These are phyloP conservation scores for Sigmodon hispidus DNA, from an alignment of 2,113 vertebrate genomes.

Conservation along the genomic window DNA sequence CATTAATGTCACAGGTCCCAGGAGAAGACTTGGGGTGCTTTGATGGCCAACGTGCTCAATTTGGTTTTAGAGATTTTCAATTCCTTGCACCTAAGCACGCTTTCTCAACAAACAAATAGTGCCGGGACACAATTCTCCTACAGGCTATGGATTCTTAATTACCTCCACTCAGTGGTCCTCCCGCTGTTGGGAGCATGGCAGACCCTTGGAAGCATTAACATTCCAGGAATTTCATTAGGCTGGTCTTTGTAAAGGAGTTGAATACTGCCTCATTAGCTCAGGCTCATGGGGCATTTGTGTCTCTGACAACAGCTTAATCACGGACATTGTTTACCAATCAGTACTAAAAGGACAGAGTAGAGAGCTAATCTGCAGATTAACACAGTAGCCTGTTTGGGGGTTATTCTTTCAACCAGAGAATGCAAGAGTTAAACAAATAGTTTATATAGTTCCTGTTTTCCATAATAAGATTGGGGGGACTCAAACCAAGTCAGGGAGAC, in stretches of 20 bases:
- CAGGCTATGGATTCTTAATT: slow-evolving; percentile 81
- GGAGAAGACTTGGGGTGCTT: slow-evolving; percentile 83
- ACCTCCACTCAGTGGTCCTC: slow-evolving; percentile 82
- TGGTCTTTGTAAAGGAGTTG: slow-evolving; percentile 87
- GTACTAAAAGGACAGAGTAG: slow-evolving; percentile 87
- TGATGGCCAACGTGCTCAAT: slow-evolving; percentile 85
- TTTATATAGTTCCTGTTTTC: slow-evolving; percentile 83
- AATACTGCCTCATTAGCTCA: slow-evolving; percentile 86
- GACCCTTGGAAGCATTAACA: slow-evolving; percentile 90
- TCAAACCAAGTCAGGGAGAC: slow-evolving; percentile 36
- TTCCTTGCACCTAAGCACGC: slow-evolving; percentile 83
- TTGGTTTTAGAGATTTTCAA: slow-evolving; percentile 82
- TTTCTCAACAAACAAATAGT: slow-evolving; percentile 84
- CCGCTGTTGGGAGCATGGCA: slow-evolving; percentile 83
- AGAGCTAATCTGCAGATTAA: slow-evolving; percentile 89
- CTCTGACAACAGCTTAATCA: slow-evolving; percentile 88
- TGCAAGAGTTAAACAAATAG: slow-evolving; percentile 85
- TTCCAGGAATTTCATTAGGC: slow-evolving; percentile 88
- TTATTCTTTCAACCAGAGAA: slow-evolving; percentile 85
- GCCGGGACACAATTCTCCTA: slow-evolving; percentile 73
- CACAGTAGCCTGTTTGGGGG: slow-evolving; percentile 87
- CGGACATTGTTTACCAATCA: slow-evolving; percentile 90
- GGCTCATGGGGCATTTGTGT: slow-evolving; percentile 86
- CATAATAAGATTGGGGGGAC: slow-evolving; percentile 65
- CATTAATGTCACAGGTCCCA: slow-evolving; percentile 86